phyloP scores from a whole-genome alignment of 2,113 vertebrate genomes.

The Leiothrix lutea region DNA sequence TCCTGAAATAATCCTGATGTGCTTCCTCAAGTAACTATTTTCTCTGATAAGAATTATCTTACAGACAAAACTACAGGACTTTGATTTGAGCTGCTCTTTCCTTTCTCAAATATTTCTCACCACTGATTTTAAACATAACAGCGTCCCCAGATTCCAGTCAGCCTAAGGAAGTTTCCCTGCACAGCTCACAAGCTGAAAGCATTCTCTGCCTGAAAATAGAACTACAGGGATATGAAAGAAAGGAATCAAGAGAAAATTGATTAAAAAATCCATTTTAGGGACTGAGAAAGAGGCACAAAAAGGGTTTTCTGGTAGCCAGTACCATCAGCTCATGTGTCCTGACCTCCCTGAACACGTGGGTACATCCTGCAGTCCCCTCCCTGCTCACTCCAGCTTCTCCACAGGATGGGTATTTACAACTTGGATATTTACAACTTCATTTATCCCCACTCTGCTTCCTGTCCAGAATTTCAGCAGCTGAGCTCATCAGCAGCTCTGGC shows the following conservation, averaged over 20 bases:
- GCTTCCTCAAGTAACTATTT: neutral
- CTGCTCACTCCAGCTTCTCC: neutral
- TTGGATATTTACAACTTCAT: neutral
- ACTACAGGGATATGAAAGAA: neutral
- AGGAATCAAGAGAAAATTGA: neutral
- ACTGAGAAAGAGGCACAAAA: constrained; percentile 21
- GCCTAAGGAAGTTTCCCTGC: neutral
- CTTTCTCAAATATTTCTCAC: neutral
- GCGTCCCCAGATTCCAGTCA: neutral
- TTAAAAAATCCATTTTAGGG: neutral
- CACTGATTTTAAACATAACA: neutral
- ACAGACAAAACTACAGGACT: neutral
- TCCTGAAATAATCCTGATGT: neutral
- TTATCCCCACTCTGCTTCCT: neutral
- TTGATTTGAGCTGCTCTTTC: neutral
- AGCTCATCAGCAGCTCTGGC: constrained; percentile 12
- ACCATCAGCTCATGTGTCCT: neutral
- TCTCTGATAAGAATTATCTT: neutral
- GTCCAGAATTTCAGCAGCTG: neutral
- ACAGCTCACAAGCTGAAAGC: neutral
- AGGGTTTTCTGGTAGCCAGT: neutral
- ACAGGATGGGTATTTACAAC: neutral
- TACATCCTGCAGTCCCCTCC: neutral
- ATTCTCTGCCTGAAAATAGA: neutral
- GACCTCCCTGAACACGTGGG: neutral